Conservation (phyloP, 1,140 invertebrate genomes). For the Psix sp. region DNA sequence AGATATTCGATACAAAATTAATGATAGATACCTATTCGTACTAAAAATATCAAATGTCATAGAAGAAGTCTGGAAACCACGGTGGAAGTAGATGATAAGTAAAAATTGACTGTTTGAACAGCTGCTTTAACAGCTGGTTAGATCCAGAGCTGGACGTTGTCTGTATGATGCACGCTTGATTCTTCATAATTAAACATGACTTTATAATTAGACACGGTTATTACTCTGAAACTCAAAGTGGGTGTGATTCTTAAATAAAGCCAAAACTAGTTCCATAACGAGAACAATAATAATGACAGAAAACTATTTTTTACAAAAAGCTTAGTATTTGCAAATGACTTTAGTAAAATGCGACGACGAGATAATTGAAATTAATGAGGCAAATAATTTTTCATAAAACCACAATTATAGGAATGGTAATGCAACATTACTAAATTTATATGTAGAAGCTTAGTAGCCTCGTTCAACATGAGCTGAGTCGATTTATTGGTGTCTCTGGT, state of each 20-base stretch:
- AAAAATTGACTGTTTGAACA: conserved; percentile 67
- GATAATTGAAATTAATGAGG: conserved; percentile 8
- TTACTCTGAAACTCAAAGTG: conserved; percentile 26
- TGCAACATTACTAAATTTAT: conserved; percentile 50
- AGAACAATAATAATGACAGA: too few relatives aligned
- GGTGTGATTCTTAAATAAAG: conserved; percentile 12
- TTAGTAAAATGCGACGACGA: not conserved
- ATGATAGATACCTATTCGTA: too few relatives aligned
- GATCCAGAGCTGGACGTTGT: conserved; percentile 47
- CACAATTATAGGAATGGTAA: conserved; percentile 37
- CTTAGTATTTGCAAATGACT: conserved; percentile 1
- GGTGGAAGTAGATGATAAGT: conserved; percentile 51
- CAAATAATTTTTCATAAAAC: conserved; percentile 23
- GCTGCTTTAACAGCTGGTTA: conserved; percentile 68
- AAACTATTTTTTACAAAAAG: too few relatives aligned
- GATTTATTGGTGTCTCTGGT: conserved; percentile 56
- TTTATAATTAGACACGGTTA: conserved; percentile 45
- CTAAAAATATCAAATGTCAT: conserved; percentile 51
- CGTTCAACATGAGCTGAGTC: conserved; percentile 47
- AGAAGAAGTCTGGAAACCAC: conserved; percentile 31
- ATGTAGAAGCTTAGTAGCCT: conserved; percentile 41
- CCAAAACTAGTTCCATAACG: not conserved
- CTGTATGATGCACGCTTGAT: conserved; percentile 48
- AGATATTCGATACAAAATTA: too few relatives aligned
- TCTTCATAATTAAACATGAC: conserved; percentile 51